Evolutionary conservation across 2,888 invertebrate genomes (phyloP), one percentile per base, ranked within the genome.

Genomic region (Dexiosoma caninum): DNA sequence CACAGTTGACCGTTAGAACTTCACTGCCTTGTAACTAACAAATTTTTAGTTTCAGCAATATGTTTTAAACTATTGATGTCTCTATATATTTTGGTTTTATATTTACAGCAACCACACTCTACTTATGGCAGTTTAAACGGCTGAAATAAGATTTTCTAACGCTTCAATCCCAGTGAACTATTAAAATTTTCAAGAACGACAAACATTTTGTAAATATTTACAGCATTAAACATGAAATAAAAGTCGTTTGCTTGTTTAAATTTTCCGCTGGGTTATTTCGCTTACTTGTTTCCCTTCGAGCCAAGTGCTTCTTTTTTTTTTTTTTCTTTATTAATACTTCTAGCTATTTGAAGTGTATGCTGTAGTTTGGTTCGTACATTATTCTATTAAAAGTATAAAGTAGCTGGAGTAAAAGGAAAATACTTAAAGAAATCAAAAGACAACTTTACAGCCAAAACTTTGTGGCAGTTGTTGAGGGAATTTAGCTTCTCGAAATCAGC

Each of bases 371-470:
- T 62, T 53, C 40, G 59, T 44, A 40, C 23, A 44, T 55, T 46
- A 21, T 16, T 19, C 12, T 16, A 10, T 6, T 30, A 5, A 12
- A 10, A 60, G 44, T 23, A 42, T 32, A 14, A 59, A 69, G 75
- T 67, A 51, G 67, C 21, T 69, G 69, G 27, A 1, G 42, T 12
- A 30, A 10, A 62, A 70, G 37, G 49, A 42, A 12, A 9, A 5
- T 42, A 59, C 32, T 12, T 27, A 62, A 46, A 5, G 3, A 67
- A 51, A 27, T 27, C 21, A 14, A 57, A 60, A 60, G 60, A 51
- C 66, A 59, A 57, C 49, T 46, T n/a, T 77, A 70, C 55, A 77
- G 49, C 57, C 16, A 60, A 53, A 53, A 62, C 55, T 81, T 69
- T 53, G 23, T 12, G 55, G 37, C 37, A 59, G 55, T 53, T 75